These are phyloP conservation scores for Crotophaga sulcirostris DNA, from an alignment of 2,113 vertebrate species.

Conservation along the genomic window DNA sequence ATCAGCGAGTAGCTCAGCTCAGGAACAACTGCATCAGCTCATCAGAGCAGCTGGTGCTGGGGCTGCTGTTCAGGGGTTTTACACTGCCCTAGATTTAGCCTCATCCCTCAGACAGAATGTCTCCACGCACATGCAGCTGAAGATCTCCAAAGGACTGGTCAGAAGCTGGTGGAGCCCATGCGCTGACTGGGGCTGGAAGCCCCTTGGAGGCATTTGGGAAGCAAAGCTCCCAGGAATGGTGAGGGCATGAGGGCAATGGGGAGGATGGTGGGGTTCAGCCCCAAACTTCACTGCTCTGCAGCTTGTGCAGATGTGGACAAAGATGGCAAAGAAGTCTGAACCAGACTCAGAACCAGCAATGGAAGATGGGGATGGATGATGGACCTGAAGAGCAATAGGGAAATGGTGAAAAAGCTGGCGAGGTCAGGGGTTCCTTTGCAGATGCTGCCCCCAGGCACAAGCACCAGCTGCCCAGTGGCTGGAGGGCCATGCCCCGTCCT, in stretches of 20 bases:
- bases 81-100: not conserved
- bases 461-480: rapidly evolving
- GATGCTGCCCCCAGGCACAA: not conserved
- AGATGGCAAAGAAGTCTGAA: not conserved
- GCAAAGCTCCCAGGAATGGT: not conserved
- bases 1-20: not conserved
- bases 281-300: not conserved
- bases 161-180: not conserved
- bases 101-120: slow-evolving; percentile 3
- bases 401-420: rapidly evolving
- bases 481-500: not conserved
- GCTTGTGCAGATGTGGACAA: not conserved
- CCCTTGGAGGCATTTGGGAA: not conserved
- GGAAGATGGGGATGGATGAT: not conserved
- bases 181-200: rapidly evolving
- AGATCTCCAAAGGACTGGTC: not conserved
- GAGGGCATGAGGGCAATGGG: not conserved
- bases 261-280: not conserved
- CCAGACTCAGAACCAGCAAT: not conserved
- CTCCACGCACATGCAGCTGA: not conserved
- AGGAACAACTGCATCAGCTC: not conserved
- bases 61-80: not conserved
- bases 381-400: not conserved
- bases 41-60: not conserved
- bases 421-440: rapidly evolving